These are phyloP conservation scores for Phylloscopus trochiloides DNA, from an alignment of 2,113 vertebrate species.

Conservation along the genomic window DNA sequence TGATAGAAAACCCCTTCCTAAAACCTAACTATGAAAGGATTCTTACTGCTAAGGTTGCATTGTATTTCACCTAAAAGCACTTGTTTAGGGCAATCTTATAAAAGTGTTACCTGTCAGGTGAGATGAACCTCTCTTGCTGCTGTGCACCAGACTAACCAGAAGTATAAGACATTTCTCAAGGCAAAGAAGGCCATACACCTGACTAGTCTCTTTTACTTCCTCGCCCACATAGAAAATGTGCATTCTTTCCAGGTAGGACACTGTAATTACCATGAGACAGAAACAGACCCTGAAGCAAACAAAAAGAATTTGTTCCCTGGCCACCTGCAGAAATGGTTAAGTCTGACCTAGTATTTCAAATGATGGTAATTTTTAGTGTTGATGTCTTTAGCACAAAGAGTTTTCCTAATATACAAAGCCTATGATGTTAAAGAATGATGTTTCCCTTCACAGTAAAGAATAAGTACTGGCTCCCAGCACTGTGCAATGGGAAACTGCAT, in stretches of 20 bases:
- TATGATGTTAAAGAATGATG: not conserved
- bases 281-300: not conserved
- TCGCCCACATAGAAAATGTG: accelerated
- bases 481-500: not conserved
- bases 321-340: not conserved
- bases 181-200: not conserved
- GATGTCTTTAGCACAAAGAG: not conserved
- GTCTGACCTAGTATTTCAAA: not conserved
- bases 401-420: not conserved
- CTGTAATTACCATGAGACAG: not conserved
- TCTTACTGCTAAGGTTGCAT: not conserved
- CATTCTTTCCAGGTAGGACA: not conserved
- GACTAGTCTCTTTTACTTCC: not conserved
- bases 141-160: not conserved
- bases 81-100: not conserved
- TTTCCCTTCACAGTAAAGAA: not conserved
- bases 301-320: not conserved
- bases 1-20: not conserved
- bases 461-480: not conserved
- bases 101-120: not conserved
- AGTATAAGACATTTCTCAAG: not conserved
- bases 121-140: not conserved
- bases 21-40: not conserved
- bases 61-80: not conserved
- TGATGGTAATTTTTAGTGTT: not conserved